These are phyloP conservation scores for Todiramphus chloris DNA, from an alignment of 2,113 vertebrate species.

Conservation along the genomic window DNA sequence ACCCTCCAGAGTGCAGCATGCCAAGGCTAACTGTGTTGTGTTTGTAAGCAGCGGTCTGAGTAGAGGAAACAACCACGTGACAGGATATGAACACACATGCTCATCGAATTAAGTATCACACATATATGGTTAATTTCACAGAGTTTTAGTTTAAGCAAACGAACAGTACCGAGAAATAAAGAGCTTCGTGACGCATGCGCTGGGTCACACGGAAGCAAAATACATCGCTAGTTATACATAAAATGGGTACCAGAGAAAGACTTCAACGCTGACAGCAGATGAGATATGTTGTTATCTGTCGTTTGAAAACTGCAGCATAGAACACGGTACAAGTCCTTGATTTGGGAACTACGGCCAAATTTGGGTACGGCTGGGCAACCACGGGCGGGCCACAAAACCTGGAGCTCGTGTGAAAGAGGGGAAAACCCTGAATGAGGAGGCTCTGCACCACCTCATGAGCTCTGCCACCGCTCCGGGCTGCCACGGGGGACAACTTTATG, in stretches of 20 bases:
- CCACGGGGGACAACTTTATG: neutral
- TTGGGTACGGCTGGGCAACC: neutral
- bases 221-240: slow-evolving; percentile 77
- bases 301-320: neutral
- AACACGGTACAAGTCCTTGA: neutral
- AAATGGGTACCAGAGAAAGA: slow-evolving; percentile 70
- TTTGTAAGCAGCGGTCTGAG: slow-evolving; percentile 99
- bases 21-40: slow-evolving; percentile 99
- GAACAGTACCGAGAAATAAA: slow-evolving; percentile 69
- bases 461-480: neutral
- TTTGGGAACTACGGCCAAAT: neutral
- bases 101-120: slow-evolving; percentile 75
- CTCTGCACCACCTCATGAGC: neutral
- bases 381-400: neutral
- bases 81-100: slow-evolving; percentile 89
- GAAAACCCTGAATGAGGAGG: neutral
- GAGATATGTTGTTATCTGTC: neutral
- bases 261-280: slow-evolving; percentile 74
- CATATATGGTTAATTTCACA: slow-evolving; percentile 86
- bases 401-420: neutral
- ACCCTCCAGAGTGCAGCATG: slow-evolving; percentile 98
- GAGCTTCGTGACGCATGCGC: slow-evolving; percentile 76
- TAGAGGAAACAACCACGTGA: slow-evolving; percentile 98
- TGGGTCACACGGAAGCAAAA: slow-evolving; percentile 73
- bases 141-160: slow-evolving; percentile 87